A percentile compares a stretch with the other conserved stretches of the same genome.
These are phyloP conservation scores for Melopsittacus undulatus DNA, from an alignment of 2,797 vertebrate species.

Conservation along the genomic window DNA sequence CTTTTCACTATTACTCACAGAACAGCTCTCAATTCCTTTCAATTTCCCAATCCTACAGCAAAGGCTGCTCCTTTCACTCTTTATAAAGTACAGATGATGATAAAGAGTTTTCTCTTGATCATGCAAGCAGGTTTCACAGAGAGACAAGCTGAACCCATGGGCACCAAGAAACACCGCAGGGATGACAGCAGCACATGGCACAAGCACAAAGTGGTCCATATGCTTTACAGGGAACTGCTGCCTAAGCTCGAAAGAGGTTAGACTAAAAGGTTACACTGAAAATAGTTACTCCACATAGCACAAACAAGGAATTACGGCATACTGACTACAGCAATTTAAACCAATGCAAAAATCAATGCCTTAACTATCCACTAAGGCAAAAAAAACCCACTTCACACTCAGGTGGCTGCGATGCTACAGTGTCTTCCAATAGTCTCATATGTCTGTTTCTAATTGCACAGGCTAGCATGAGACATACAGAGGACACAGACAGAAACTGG, in stretches of 20 bases:
- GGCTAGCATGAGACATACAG: accelerated
- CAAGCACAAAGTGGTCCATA: background rate
- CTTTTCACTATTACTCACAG: background rate
- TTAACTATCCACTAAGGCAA: background rate
- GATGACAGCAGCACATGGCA: background rate
- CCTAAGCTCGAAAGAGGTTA: background rate
- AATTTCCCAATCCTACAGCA: background rate
- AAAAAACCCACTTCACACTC: background rate
- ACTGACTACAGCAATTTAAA: background rate
- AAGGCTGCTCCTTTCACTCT: background rate
- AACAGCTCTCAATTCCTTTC: background rate
- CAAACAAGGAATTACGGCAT: background rate
- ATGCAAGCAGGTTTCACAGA: background rate
- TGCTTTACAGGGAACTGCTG: background rate
- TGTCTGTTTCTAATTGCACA: background rate
- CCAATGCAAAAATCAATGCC: background rate
- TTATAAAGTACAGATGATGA: accelerated
- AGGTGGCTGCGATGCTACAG: background rate
- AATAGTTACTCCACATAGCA: background rate
- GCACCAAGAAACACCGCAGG: background rate
- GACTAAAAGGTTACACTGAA: background rate
- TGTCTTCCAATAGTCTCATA: background rate
- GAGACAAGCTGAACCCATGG: background rate
- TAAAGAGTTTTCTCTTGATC: background rate
- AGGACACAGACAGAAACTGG: background rate